Percentiles rank a stretch among this genome's conserved stretches.
Evolutionary conservation across 2,888 invertebrate species (phyloP).

Genomic region (Thereva nobilitata): DNA sequence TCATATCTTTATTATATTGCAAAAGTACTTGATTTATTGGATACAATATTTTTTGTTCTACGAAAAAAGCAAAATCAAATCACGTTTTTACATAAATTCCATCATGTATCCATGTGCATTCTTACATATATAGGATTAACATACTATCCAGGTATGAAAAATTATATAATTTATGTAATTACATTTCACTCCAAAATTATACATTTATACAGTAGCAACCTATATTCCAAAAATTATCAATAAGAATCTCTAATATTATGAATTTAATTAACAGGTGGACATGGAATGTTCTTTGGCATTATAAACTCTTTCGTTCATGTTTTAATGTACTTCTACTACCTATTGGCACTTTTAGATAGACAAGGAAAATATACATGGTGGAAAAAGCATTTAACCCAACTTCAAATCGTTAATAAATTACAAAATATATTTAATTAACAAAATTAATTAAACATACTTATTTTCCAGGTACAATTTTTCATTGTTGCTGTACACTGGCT

Average conservation of each 20-base stretch:
- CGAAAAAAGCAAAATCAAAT: slow-evolving; percentile 76
- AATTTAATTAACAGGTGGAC: slow-evolving; percentile 56
- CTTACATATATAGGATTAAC: slow-evolving; percentile 62
- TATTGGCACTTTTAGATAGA: slow-evolving; percentile 70
- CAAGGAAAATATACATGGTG: slow-evolving; percentile 72
- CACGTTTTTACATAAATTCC: slow-evolving; percentile 78
- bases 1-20: slow-evolving; percentile 65
- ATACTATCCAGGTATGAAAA: not conserved
- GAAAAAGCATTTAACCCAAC: slow-evolving; percentile 78
- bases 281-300: slow-evolving; percentile 67
- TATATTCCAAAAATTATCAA: not conserved
- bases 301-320: slow-evolving; percentile 75
- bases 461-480: slow-evolving; percentile 64
- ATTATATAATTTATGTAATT: not conserved
- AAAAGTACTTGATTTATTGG: slow-evolving; percentile 68
- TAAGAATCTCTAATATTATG: not conserved
- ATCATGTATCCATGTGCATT: slow-evolving; percentile 75
- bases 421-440: not conserved
- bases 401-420: slow-evolving; percentile 63
- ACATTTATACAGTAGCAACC: not conserved
- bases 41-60: slow-evolving; percentile 74
- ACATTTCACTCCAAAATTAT: not conserved
- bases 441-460: too few species aligned
- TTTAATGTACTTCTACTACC: slow-evolving; percentile 80
- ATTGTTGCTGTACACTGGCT: slow-evolving; percentile 62